These are phyloP conservation scores for Cotesia typhae DNA, from an alignment of 1,140 invertebrate genomes.

Conservation along the genomic window DNA sequence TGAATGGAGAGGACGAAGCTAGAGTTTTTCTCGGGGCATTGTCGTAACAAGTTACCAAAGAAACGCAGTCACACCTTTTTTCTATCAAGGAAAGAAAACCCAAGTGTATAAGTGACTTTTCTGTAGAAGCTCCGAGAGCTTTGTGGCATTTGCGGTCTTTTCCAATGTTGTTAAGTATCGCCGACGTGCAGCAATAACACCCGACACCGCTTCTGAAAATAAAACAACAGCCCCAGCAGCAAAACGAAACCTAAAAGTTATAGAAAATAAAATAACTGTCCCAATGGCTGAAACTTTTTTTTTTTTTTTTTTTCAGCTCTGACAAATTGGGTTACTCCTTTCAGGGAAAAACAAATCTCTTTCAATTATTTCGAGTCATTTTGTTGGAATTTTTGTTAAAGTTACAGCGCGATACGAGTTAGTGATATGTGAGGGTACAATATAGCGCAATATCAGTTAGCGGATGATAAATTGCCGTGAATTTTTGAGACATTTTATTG, in stretches of 20 bases:
- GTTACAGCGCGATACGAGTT: no score
- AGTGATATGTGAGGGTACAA: no score
- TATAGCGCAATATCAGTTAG: no score
- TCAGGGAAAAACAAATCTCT: no score
- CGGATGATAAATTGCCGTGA: not conserved
- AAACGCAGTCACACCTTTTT: conserved; percentile 47
- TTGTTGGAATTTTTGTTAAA: no score
- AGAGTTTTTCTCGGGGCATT: conserved; percentile 57
- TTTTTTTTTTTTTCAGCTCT: no score
- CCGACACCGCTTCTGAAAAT: not conserved
- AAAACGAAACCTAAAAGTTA: no score
- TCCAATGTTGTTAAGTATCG: conserved; percentile 1
- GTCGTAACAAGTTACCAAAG: conserved; percentile 58
- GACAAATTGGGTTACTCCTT: no score
- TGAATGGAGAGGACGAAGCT: conserved; percentile 43
- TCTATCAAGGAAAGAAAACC: no score
- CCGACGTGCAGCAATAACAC: not conserved
- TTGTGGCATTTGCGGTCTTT: conserved; percentile 12
- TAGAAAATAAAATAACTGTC: no score
- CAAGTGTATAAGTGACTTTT: not conserved
- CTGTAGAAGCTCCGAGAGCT: conserved; percentile 2
- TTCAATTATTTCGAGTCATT: no score
- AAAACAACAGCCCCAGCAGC: not conserved
- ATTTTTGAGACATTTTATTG: conserved; percentile 21
- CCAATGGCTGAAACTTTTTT: no score